Conservation (phyloP, 2,797 vertebrate genomes). For the Hoplostethus mediterraneus region DNA sequence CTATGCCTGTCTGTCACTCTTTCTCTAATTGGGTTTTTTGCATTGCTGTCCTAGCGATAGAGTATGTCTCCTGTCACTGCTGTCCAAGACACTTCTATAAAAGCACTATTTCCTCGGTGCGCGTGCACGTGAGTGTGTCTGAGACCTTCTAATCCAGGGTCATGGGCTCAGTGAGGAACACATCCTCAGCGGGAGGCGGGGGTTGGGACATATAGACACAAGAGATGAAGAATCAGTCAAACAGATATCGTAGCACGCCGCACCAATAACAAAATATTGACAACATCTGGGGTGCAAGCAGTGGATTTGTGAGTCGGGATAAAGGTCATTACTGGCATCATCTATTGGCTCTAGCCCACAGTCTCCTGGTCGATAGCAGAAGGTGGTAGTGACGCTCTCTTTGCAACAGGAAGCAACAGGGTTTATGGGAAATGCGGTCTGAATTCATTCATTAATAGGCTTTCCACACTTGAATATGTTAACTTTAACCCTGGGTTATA, state of each 20-base stretch:
- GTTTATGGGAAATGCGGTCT: too few relatives aligned
- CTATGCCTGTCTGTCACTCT: not conserved
- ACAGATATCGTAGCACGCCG: not conserved
- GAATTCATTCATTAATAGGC: too few relatives aligned
- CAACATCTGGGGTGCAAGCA: not conserved
- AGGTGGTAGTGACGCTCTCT: too few relatives aligned
- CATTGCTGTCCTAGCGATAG: not conserved
- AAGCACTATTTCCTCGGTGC: not conserved
- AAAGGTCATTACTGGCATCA: not conserved
- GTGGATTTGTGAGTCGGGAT: not conserved
- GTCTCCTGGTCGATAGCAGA: constrained; percentile 8
- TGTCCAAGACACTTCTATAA: constrained; percentile 25
- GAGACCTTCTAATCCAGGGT: constrained; percentile 36
- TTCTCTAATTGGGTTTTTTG: constrained; percentile 19
- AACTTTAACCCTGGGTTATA: too few relatives aligned
- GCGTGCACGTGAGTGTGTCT: not conserved
- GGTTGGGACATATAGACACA: too few relatives aligned
- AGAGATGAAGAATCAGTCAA: constrained; percentile 11
- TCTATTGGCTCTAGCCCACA: not conserved
- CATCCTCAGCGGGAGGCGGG: constrained; percentile 9
- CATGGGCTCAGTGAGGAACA: constrained; percentile 23
- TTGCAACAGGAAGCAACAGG: too few relatives aligned
- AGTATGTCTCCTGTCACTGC: constrained; percentile 11
- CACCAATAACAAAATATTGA: fast-evolving
- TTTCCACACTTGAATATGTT: too few relatives aligned